Conservation (phyloP, 2,113 vertebrate species). For the Saguinus midas region DNA sequence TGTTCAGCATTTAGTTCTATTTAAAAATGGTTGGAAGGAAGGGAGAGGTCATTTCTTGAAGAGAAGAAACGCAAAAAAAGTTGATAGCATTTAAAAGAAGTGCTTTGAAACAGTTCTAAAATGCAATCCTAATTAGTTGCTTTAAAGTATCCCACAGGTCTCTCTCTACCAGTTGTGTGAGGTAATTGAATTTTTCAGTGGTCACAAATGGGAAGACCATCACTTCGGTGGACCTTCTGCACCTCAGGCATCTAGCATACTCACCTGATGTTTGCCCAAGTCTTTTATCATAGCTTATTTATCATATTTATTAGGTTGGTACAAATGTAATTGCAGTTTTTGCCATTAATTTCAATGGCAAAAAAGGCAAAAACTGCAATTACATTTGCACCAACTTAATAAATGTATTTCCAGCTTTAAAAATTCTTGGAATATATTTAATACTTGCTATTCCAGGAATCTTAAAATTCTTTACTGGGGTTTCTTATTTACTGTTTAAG, state of each 20-base stretch:
- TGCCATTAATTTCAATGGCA: too few species aligned
- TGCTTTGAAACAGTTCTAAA: neutral
- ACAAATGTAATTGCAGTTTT: too few species aligned
- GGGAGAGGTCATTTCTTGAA: neutral
- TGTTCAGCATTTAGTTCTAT: neutral
- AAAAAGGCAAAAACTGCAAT: too few species aligned
- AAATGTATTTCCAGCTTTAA: neutral
- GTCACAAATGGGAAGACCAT: neutral
- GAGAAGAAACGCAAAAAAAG: neutral
- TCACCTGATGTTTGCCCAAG: neutral
- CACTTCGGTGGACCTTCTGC: neutral
- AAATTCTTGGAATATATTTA: conserved; percentile 3
- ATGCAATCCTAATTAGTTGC: neutral
- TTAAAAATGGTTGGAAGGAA: neutral
- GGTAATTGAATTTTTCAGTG: neutral
- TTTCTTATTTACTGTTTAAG: neutral
- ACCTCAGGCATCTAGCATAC: neutral
- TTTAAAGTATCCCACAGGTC: neutral
- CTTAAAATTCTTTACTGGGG: neutral
- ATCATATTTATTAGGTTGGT: neutral
- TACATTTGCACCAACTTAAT: too few species aligned
- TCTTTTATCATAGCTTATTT: neutral
- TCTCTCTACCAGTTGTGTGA: neutral
- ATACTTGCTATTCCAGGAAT: neutral
- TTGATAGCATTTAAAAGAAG: neutral